Evolutionary conservation across 1,140 invertebrate genomes (phyloP).

Genomic region (Megathymus violae): DNA sequence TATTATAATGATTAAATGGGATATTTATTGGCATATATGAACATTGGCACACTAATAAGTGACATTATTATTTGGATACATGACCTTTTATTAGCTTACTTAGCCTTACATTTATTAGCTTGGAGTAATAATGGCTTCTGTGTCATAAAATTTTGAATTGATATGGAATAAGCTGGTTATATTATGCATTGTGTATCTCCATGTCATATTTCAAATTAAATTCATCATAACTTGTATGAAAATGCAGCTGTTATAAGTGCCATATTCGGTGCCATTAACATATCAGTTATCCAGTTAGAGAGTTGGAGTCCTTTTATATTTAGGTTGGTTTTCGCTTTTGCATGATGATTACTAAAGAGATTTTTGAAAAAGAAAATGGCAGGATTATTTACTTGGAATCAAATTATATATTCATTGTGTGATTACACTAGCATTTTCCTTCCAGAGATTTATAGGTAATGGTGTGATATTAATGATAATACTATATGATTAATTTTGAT

Average conservation of each 20-base stretch:
- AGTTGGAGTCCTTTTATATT: constrained; percentile 2
- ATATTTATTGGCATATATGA: too few species aligned
- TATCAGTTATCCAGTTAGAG: not conserved
- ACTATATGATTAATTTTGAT: not conserved
- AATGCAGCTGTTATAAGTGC: constrained; percentile 28
- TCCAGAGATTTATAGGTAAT: constrained; percentile 20
- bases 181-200: too few species aligned
- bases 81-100: too few species aligned
- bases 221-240: too few species aligned
- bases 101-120: too few species aligned
- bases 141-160: too few species aligned
- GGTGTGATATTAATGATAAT: not conserved
- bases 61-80: too few species aligned
- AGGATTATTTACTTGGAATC: constrained; percentile 20
- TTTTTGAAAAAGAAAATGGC: constrained; percentile 16
- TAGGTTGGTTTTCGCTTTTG: constrained; percentile 30
- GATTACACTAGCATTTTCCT: constrained; percentile 7
- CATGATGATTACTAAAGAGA: constrained; percentile 13
- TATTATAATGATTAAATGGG: too few species aligned
- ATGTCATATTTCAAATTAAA: too few species aligned
- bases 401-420: constrained; percentile 2
- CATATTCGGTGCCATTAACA: not conserved
- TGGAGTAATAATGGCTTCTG: too few species aligned
- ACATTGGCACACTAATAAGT: too few species aligned
- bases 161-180: too few species aligned